Base-by-base conservation (phyloP, 1,140 invertebrate genomes). In the Diuraphis noxia region DNA sequence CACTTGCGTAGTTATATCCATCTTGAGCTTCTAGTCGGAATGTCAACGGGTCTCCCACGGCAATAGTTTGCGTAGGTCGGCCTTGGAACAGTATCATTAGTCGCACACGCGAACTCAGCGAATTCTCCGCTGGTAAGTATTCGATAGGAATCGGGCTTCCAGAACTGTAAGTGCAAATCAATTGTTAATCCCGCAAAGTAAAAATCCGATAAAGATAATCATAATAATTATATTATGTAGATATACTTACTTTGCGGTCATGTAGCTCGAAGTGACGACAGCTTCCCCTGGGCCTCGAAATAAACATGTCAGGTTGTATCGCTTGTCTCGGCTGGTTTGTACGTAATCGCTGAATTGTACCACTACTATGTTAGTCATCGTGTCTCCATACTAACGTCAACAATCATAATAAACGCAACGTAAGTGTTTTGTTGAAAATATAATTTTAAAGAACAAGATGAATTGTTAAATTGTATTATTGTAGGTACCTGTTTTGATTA, bases 301-400 rank as follows among this genome's bases (percentile, higher is more conserved):
- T 82, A 98, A 95, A 93, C 98, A 98, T 21, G 98, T 98, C 13
- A 98, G 94, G 94, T 98, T 98, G 94, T 98, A 98, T 34, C 97
- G 95, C 93, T 98, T 98, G 93, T 98, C 98, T 92, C 96, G 94
- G 84, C 97, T 97, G 1, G 98, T 98, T 94, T 98, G 97, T 0
- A 98, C 97, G 93, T 97, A 97, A 94, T 98, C 97, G 92, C 97
- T 98, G 94, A 98, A 98, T 94, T 98, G 98, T 0, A 98, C 97
- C 36, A 98, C 97, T 7, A 98, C 97, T 87, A 98, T 98, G 93
- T 98, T 98, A 77, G 97, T 98, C 96, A 98, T 97, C 1, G 97
- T 97, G 93, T 98, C 97, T 0, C 97, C 97, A 93, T 97, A 98
- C 96, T 98, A 94, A 25, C 6, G 19, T 38, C 6, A 94, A 92